Percentiles rank a stretch among this genome's conserved stretches.
These are phyloP conservation scores for Conus betulinus DNA, from an alignment of 1,140 invertebrate genomes.

Conservation along the genomic window DNA sequence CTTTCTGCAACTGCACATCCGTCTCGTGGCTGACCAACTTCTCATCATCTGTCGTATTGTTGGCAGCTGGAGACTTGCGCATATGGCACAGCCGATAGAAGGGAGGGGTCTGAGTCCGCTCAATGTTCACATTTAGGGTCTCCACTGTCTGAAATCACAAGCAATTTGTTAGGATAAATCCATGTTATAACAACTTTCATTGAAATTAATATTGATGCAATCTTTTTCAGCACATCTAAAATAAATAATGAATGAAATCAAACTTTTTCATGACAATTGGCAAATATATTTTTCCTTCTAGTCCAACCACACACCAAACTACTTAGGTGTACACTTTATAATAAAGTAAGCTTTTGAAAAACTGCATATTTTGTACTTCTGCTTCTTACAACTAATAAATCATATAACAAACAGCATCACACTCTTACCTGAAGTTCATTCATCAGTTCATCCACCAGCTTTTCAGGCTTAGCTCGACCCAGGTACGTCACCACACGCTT, in stretches of 20 bases:
- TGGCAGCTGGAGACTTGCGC: constrained; percentile 51
- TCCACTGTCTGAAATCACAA: constrained; percentile 88
- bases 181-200: too few relatives aligned
- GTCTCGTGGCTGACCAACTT: constrained; percentile 57
- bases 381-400: too few relatives aligned
- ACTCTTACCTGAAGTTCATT: constrained; percentile 83
- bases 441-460: constrained; percentile 97
- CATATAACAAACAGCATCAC: too few relatives aligned
- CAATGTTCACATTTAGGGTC: constrained; percentile 94
- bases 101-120: constrained; percentile 96
- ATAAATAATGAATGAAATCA: too few relatives aligned
- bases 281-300: too few relatives aligned
- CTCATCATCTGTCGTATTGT: constrained; percentile 69
- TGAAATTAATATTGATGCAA: too few relatives aligned
- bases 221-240: too few relatives aligned
- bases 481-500: constrained; percentile 96
- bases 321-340: too few relatives aligned
- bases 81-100: constrained; percentile 94
- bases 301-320: too few relatives aligned
- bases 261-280: too few relatives aligned
- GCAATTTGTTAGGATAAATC: background rate
- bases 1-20: constrained; percentile 77
- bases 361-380: too few relatives aligned
- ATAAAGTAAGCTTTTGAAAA: too few relatives aligned
- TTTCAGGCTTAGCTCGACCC: constrained; percentile 90